A percentile compares a stretch with the other conserved stretches of the same genome.
phyloP scores from a whole-genome alignment of 2,113 vertebrate genomes.

The Marmota flaviventris region DNA sequence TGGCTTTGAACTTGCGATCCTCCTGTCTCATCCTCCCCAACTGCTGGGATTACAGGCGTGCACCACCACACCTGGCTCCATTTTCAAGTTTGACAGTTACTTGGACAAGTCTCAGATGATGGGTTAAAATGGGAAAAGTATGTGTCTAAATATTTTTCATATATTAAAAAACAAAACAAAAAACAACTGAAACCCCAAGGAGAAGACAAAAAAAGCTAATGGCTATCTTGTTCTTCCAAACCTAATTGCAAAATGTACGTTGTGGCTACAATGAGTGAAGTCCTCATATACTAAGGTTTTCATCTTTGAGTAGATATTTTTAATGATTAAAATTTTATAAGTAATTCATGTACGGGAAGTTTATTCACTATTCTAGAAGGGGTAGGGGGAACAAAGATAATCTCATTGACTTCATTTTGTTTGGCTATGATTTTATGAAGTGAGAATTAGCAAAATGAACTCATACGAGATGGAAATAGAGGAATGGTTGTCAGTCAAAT shows the following conservation, averaged over 20 bases:
- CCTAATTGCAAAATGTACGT: neutral
- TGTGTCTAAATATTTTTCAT: slow-evolving; percentile 11
- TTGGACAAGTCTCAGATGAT: slow-evolving; percentile 37
- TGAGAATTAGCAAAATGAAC: slow-evolving; percentile 1
- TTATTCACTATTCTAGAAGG: neutral
- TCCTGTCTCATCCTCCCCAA: too few relatives aligned
- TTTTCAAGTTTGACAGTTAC: slow-evolving; percentile 34
- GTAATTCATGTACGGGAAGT: neutral
- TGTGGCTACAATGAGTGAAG: neutral
- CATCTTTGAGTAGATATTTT: slow-evolving; percentile 6
- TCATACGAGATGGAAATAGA: neutral
- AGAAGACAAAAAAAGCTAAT: neutral
- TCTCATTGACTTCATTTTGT: neutral
- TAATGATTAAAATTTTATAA: slow-evolving; percentile 24
- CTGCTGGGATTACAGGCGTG: too few relatives aligned
- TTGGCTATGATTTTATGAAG: slow-evolving; percentile 4
- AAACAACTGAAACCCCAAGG: neutral
- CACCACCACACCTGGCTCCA: neutral
- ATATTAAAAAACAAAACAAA: neutral
- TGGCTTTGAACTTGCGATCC: too few relatives aligned
- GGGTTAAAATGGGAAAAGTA: neutral
- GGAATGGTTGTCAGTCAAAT: neutral
- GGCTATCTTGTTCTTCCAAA: neutral
- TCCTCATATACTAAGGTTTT: neutral
- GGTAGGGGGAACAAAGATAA: neutral